phyloP scores from a whole-genome alignment of 2,113 vertebrate genomes.

The Danio rerio region DNA sequence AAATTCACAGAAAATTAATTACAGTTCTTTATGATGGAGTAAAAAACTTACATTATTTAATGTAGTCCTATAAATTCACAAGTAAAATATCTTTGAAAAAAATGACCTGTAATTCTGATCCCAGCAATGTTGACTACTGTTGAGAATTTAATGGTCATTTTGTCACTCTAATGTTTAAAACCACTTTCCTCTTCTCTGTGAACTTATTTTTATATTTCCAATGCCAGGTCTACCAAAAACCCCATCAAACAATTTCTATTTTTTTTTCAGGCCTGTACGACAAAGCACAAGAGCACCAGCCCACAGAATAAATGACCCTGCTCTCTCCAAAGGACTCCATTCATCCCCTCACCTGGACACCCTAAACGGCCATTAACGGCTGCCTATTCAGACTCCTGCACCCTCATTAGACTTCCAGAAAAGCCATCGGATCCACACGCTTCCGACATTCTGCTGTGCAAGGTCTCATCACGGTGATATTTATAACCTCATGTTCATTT shows the following conservation, averaged over 20 bases:
- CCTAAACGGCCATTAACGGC: background rate
- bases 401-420: background rate
- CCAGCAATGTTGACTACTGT: too few species aligned
- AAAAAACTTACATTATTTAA: too few species aligned
- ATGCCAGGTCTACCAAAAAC: background rate
- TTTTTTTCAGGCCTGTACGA: background rate
- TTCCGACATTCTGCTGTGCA: constrained; percentile 23
- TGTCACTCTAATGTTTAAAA: too few species aligned
- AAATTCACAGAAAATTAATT: too few species aligned
- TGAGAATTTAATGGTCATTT: too few species aligned
- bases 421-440: background rate
- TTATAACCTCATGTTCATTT: constrained; percentile 35
- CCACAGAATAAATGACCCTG: background rate
- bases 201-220: background rate
- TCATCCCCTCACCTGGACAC: constrained; percentile 7
- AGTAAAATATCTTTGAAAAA: too few species aligned
- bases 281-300: background rate
- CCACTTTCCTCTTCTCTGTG: background rate
- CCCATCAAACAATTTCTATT: constrained; percentile 12
- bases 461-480: background rate
- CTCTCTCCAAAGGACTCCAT: background rate
- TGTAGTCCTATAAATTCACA: too few species aligned
- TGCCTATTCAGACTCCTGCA: constrained; percentile 6
- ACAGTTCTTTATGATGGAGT: too few species aligned
- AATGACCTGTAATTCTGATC: too few species aligned